Evolutionary conservation across 2,888 invertebrate species (phyloP).

Genomic region (Petrolisthes cinctipes): DNA sequence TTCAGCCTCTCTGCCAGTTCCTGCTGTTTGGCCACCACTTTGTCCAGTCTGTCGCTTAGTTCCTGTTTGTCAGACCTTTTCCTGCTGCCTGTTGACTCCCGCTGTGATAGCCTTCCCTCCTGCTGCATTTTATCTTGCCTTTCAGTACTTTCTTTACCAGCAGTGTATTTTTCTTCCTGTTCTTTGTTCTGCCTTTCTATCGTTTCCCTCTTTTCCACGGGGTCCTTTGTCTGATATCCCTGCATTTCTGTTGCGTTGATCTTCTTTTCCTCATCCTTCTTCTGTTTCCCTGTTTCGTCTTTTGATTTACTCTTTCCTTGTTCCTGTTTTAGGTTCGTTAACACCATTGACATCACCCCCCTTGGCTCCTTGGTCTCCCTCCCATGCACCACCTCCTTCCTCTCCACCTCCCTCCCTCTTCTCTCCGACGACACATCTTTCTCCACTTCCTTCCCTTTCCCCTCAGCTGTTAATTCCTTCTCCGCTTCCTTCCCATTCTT

Average conservation of each 20-base stretch:
- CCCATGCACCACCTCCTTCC: not conserved
- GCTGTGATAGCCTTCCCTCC: not conserved
- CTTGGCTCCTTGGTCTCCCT: no score
- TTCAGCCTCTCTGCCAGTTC: not conserved
- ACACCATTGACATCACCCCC: not conserved
- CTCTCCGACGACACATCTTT: not conserved
- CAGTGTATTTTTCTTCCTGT: not conserved
- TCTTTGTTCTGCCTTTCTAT: not conserved
- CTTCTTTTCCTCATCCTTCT: not conserved
- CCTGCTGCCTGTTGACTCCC: not conserved
- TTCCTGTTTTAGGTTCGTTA: not conserved
- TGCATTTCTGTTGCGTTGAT: not conserved
- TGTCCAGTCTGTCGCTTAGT: not conserved
- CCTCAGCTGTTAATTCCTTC: not conserved
- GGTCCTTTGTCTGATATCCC: not conserved
- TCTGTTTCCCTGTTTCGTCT: not conserved
- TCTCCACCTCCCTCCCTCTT: not conserved
- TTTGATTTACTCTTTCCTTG: not conserved
- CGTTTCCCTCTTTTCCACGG: not conserved
- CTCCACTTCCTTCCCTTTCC: not conserved
- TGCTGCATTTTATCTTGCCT: not conserved
- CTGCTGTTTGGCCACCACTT: conserved; percentile 6
- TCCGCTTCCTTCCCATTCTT: not conserved
- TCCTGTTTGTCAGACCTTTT: not conserved
- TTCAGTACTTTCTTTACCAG: not conserved